Base-by-base conservation (phyloP, 1,140 invertebrate species). In the Drosophila oshimai region DNA sequence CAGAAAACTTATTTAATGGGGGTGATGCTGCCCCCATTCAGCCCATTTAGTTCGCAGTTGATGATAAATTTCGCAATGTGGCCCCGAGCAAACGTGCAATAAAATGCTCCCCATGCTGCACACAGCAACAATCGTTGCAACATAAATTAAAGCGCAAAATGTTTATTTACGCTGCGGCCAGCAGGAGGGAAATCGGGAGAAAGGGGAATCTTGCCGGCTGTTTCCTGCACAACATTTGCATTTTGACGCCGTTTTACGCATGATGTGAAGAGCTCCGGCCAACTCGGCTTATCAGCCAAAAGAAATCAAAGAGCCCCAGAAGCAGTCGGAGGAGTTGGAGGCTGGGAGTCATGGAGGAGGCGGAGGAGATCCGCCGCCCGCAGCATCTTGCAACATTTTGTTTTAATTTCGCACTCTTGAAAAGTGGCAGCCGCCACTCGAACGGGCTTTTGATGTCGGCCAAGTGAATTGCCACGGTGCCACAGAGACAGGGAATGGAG, bases 331-430 rank as follows among this genome's bases (percentile, higher is more conserved):
- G 50, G 6, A 42, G 45, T 41, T 22, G 49, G 12, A 18, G 24
- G 42, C 9, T 24, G 4, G 44, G 47, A 18, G 17, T 1, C 15
- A 46, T 3, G 22, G 20, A 20, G 53, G 13, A 24, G 10, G 29
- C 18, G 44, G 45, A 18, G 29, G 33, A 33, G 74, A 34, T 49
- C 46, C 68, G 44, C 15, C 54, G 79, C 81, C 81, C 60, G 57
- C 81, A 86, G 81, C 80, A 87, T 87, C 80, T 86, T 80, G 76
- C 81, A 86, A 80, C 76, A 86, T 86, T 86, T 87, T 86, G 81
- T 86, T 87, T 84, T 87, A 86, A 86, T 86, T 87, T 86, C 81
- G 81, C 80, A 86, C 80, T 86, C 61, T 87, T 73, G 46, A 72
- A 86, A 75, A 80, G 80, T 86, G 80, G 80, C 80, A 87, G 80